Percentiles rank a stretch among this genome's conserved stretches.
Conservation (phyloP, 2,113 vertebrate species). For the Pithys albifrons region DNA sequence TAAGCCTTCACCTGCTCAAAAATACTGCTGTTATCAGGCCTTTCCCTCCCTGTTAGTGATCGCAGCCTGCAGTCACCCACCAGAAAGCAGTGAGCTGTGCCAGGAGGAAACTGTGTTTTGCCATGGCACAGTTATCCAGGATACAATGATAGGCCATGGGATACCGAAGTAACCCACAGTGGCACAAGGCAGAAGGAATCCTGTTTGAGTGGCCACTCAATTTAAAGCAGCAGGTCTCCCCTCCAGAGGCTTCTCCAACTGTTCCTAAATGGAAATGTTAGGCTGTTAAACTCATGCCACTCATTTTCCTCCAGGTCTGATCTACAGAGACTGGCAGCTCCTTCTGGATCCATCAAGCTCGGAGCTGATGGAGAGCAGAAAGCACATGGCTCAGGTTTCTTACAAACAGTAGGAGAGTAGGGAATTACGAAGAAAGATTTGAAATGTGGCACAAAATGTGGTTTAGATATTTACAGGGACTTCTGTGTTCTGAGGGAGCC, state of each 20-base stretch:
- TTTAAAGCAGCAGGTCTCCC: background rate
- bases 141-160: accelerated
- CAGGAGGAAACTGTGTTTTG: background rate
- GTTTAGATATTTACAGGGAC: background rate
- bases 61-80: background rate
- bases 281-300: background rate
- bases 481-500: background rate
- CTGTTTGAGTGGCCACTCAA: background rate
- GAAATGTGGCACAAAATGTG: background rate
- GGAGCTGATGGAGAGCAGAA: background rate
- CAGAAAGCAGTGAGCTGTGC: background rate
- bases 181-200: background rate
- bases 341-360: background rate
- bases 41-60: background rate
- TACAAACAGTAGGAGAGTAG: background rate
- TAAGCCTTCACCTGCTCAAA: background rate
- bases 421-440: background rate
- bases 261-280: background rate
- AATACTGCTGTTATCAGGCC: background rate
- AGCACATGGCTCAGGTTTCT: background rate
- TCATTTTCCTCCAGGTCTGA: background rate
- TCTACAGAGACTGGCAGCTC: background rate
- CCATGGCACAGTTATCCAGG: background rate
- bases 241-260: background rate
- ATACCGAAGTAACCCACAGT: background rate